Base-by-base conservation (phyloP, 1,140 invertebrate species). In the Xylocopa sonorina region DNA sequence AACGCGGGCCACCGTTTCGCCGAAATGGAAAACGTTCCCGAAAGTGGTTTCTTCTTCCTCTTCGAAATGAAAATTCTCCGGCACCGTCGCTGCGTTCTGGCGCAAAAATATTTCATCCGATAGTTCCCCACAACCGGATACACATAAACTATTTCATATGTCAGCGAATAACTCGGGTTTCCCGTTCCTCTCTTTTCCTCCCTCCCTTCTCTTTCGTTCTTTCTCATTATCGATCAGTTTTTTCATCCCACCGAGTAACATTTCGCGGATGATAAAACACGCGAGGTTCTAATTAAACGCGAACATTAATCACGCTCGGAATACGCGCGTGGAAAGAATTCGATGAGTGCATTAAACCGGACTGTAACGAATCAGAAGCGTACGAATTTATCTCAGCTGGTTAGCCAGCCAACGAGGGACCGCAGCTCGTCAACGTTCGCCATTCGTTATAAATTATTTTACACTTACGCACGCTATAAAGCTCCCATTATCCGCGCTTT, bases 21-120 rank as follows among this genome's bases (percentile, higher is more conserved):
- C 16, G 12, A 3, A 27, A n/a, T 21, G 46, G 32, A 29, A 62
- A 24, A 21, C 10, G 34, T 64, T n/a, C 34, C 3, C 14, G 5
- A 3, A 18, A 29, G 16, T n/a, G 7, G 24, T 16, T 48, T 29
- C 14, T n/a, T 24, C 18, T 46, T 18, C 21, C 7, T 18, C 0
- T 16, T 14, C 27, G 21, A 46, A 10, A 66, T 53, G 60, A 27
- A 48, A 50, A 76, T 66, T 76, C 62, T 55, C 50, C 10, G 27
- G 27, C 2, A 12, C 24, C 43, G 3, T 3, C 12, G 16, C 10
- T 18, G 16, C n/a, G n/a, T n/a, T n/a, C 9, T 21, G 0, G 1
- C 16, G 10, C 4, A 12, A 24, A 57, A 43, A n/a, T 62, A 48
- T 32, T n/a, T 21, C 12, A 21, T 24, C 29, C 7, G 21, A n/a